Conservation (phyloP, 2,888 invertebrate species). For the Rhaphigaster nebulosa region DNA sequence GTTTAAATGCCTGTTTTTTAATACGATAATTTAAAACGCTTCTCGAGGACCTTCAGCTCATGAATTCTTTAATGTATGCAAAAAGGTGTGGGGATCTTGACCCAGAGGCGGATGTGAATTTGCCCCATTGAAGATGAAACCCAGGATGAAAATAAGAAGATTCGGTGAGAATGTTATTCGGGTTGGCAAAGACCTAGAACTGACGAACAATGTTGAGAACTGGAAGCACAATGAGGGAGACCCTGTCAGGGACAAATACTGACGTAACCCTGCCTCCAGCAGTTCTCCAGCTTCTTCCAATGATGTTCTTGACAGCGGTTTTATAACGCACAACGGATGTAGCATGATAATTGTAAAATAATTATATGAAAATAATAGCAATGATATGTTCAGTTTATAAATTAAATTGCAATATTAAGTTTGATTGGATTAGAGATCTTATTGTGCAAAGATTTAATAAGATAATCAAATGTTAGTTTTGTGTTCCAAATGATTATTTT, state of each 20-base stretch:
- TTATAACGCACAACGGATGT: background rate
- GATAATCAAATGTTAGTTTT: no score
- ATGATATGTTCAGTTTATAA: no score
- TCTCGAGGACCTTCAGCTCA: background rate
- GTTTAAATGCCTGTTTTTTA: background rate
- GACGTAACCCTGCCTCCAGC: slow-evolving; percentile 15
- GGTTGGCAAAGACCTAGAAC: slow-evolving; percentile 9
- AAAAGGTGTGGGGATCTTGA: background rate
- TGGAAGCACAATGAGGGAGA: background rate
- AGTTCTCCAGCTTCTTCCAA: background rate
- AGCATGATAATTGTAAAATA: background rate
- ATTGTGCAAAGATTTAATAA: no score
- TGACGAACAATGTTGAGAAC: slow-evolving; percentile 14
- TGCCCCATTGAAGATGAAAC: background rate
- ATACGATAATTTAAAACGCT: background rate
- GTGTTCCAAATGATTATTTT: no score
- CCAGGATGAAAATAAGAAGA: slow-evolving; percentile 34
- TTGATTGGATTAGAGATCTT: no score
- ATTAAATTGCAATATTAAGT: no score
- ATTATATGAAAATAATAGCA: no score
- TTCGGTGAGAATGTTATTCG: background rate
- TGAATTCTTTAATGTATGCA: background rate
- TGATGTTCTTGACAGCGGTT: background rate
- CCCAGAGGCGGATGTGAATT: slow-evolving; percentile 15
- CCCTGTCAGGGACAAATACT: slow-evolving; percentile 9